Base-by-base conservation (phyloP, 2,888 invertebrate species). In the Drosophila infuscata region DNA sequence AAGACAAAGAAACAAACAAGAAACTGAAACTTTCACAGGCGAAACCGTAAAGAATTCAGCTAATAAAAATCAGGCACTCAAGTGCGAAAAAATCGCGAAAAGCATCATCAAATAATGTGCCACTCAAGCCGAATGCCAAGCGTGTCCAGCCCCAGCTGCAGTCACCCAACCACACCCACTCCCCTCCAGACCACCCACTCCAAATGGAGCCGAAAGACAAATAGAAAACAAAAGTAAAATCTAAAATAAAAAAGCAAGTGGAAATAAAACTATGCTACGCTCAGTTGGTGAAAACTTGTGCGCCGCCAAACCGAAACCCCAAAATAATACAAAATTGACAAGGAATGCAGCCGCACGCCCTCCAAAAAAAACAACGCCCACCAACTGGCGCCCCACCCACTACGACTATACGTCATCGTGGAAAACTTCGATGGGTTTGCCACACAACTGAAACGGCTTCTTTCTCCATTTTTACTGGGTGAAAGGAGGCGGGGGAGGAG, bases 31-130 rank as follows among this genome's bases (percentile, higher is more conserved):
- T 88, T 89, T 83, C 56, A 49, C 66, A 60, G 70, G 71, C 60
- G 73, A 81, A 88, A 89, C 91, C 90, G 90, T 86, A 91, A 92
- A 92, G 92, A 92, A 92, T 93, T 92, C 91, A 91, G 92, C 92
- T 92, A 92, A 92, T 92, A 92, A 92, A 93, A 92, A 93, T 92
- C 91, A 92, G 87, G 84, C 93, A 92, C 91, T 92, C 92, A 92
- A 92, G 92, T 93, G 93, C 91, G 92, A 93, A 92, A 93, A 92
- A 92, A 92, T 92, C 92, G 91, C 92, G 92, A 88, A 91, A 89
- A 92, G 91, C 90, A 92, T 91, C 91, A 91, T 91, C 90, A 90
- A 89, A 90, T 87, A 89, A 90, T 88, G 90, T 90, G 90, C 88
- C 90, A 90, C 90, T 89, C 89, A 90, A 90, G 76, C 83, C 76